A percentile compares a stretch with the other conserved stretches of the same genome.
Conservation (phyloP, 2,888 invertebrate species). For the Cheilosia soror region DNA sequence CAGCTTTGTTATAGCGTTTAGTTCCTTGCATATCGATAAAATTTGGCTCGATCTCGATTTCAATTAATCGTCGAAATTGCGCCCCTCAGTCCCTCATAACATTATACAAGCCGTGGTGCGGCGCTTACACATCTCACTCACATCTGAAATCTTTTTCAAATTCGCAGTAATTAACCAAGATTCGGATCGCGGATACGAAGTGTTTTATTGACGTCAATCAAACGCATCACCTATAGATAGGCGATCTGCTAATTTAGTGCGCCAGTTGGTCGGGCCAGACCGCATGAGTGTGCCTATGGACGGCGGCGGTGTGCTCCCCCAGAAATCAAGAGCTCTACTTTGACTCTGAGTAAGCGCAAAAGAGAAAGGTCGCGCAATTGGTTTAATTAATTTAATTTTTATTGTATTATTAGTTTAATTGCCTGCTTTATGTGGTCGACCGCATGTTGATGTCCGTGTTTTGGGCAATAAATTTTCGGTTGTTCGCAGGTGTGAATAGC, state of each 20-base stretch:
- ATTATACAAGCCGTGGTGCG: neutral
- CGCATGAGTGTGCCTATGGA: neutral
- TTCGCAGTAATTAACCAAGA: constrained; percentile 54
- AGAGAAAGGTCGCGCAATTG: constrained; percentile 75
- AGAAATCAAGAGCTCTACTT: neutral
- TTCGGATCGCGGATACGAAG: constrained; percentile 57
- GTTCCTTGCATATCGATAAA: constrained; percentile 62
- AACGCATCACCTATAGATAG: constrained; percentile 69
- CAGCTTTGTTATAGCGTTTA: constrained; percentile 64
- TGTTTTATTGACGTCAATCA: constrained; percentile 70
- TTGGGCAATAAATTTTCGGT: constrained; percentile 62
- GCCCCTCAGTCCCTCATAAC: constrained; percentile 16
- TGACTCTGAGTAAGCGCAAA: constrained; percentile 55
- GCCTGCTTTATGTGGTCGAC: constrained; percentile 61
- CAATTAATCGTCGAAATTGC: constrained; percentile 54
- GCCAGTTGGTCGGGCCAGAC: constrained; percentile 35
- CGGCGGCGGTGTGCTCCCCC: constrained; percentile 9
- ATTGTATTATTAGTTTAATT: constrained; percentile 74
- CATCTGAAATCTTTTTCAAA: constrained; percentile 42
- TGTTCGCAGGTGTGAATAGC: constrained; percentile 59
- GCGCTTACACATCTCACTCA: constrained; percentile 16
- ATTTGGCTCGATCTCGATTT: constrained; percentile 55
- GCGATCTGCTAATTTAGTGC: constrained; percentile 46
- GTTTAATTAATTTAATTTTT: constrained; percentile 74
- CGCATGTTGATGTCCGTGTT: constrained; percentile 58